Base-by-base conservation (phyloP, 2,113 vertebrate species). In the Dendrocopos noguchii region DNA sequence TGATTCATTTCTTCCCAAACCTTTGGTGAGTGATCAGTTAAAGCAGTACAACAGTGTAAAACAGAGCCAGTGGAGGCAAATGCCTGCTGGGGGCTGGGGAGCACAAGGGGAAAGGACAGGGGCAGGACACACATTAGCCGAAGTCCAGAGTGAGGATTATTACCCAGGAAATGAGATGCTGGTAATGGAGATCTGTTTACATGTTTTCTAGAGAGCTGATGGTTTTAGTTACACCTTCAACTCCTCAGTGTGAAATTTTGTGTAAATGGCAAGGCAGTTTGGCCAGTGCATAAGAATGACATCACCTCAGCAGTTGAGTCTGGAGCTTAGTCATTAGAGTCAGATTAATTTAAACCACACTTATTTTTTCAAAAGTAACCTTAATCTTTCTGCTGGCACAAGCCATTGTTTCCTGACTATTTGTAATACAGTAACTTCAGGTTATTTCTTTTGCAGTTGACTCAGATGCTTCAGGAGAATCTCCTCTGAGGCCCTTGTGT, bases 341-440 rank as follows among this genome's bases (percentile, higher is more conserved):
- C 64, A 27, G 75, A 28, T 71, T 36, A 74, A 94, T 80, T 67
- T 47, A 75, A 24, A 83, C 25, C 84, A 84, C 52, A 9, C 72
- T 86, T 79, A 57, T 91, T 81, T 61, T 34, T 10, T 36, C 57
- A 91, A 86, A 89, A 86, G 87, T 27, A 87, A 50, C 87, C 52
- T 34, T 56, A 78, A 73, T 95, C 93, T 72, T 87, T 94, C 80
- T 93, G 68, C 89, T 95, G 94, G 83, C 85, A 84, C 75, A 67
- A 73, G 66, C 67, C 33, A 33, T 12, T 80, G 67, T 84, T 84
- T 77, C 84, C 72, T 94, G 77, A 85, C 77, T 93, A 28, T 61
- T 91, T 93, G 76, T 76, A 70, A n/a, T 42, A 36, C 12, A 67
- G 39, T 22, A 93, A 80, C 44, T 94, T 77, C 31, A 64, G 36